Conservation (phyloP, 2,797 vertebrate species). For the Buphagus erythrorhynchus region DNA sequence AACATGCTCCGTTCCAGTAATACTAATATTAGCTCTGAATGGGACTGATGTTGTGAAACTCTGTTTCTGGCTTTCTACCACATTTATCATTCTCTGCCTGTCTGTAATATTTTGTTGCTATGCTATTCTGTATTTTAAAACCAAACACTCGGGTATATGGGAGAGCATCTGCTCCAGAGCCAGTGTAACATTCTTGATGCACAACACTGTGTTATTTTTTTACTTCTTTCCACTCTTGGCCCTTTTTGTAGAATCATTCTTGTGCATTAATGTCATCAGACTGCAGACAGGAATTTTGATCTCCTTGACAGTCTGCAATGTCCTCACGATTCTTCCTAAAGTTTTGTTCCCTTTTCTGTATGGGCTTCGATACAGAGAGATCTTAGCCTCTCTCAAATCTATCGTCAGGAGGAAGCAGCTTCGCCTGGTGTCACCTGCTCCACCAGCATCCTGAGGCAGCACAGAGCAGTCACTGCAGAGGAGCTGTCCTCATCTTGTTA, state of each 20-base stretch:
- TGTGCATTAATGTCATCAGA: conserved; percentile 56
- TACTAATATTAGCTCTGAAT: conserved; percentile 73
- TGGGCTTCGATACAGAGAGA: conserved; percentile 81
- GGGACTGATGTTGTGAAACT: conserved; percentile 67
- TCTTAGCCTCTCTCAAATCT: conserved; percentile 72
- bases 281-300: conserved; percentile 73
- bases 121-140: conserved; percentile 75
- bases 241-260: conserved; percentile 73
- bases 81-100: conserved; percentile 73
- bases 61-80: conserved; percentile 77
- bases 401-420: conserved; percentile 71
- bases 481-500: neutral
- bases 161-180: conserved; percentile 75
- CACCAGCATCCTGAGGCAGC: neutral
- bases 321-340: conserved; percentile 81
- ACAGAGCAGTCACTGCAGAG: neutral
- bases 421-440: conserved; percentile 47
- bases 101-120: conserved; percentile 78
- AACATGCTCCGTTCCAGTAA: conserved; percentile 75
- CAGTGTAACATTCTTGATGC: conserved; percentile 82
- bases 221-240: conserved; percentile 80
- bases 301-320: conserved; percentile 78
- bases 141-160: conserved; percentile 73
- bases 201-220: conserved; percentile 81
- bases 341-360: conserved; percentile 81